Base-by-base conservation (phyloP, 2,888 invertebrate species). In the Acleris literana region DNA sequence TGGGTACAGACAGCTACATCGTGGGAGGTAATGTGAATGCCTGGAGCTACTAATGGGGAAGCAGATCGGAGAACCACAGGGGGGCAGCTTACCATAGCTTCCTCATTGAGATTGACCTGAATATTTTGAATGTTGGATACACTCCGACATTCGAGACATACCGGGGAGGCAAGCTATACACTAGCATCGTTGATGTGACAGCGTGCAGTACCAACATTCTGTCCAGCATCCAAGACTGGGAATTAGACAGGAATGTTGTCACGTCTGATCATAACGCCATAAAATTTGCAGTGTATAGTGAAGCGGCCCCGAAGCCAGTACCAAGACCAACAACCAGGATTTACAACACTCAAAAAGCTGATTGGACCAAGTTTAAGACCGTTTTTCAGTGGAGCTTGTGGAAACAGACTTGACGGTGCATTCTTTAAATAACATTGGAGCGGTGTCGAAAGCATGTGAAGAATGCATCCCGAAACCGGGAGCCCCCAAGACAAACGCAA, bases 121-220 rank as follows among this genome's bases (percentile, higher is more conserved):
- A 25, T 25, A 5, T 25, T 5, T 5, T 25, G 25, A 25, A 25
- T 5, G 25, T 25, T 25, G 25, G 25, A 71, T 25, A 25, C 25
- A 25, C 5, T 25, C 25, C 25, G 25, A 25, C 25, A n/a, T n/a
- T n/a, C n/a, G n/a, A n/a, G n/a, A n/a, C n/a, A 1, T 49, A 25
- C 39, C 58, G 73, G n/a, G 61, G 68, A 11, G 65, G 44, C 7
- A 66, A 11, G 16, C 33, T 64, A 0, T 70, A 43, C 63, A 62
- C 57, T 0, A 74, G 74, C 58, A 43, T 51, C 2, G 71, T 72
- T 5, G 73, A 74, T 20, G 67, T 72, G 3, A 71, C 73, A 6
- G 67, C 70, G n/a, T 72, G 72, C 55, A 64, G 58, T 11, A 29
- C 33, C 2, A 33, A 29, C n/a, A 17, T 74, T 0, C 60, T 74